Evolutionary conservation across 2,113 vertebrate species (phyloP), one percentile per base, ranked within the genome.

Genomic region (Athene cunicularia): DNA sequence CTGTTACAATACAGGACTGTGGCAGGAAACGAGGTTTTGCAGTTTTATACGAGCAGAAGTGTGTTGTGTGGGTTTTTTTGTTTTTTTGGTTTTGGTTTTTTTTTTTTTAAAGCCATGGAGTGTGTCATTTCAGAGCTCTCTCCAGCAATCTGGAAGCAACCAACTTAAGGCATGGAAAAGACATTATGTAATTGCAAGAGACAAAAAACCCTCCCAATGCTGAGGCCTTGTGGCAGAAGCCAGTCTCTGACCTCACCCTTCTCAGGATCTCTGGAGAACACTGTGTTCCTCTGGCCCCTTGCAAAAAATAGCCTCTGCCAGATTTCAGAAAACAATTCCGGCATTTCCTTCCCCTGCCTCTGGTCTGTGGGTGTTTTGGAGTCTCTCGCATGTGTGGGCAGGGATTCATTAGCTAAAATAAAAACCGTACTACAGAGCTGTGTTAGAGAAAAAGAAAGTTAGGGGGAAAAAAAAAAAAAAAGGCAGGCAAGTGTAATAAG

Each of bases 341-440:
- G 96, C 95, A 96, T 97, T 97, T 96, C 93, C 95, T 98, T 97
- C 95, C 95, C 91, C 91, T 96, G 96, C 95, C 91, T 95, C 93
- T 97, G 91, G 89, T 96, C 90, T 76, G 94, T 95, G 96, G 93
- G 96, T 97, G 95, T 97, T 97, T 97, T 97, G 96, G 96, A 96
- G 94, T 90, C 92, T 95, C 93, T 97, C 23, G 5, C 35, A 14
- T 96, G 93, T 96, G 94, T 96, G 93, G 96, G 96, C 92, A 96
- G 97, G 94, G 95, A 95, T 93, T 97, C 95, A 96, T 97, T 97
- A 97, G 97, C 96, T 95, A 97, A 94, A 96, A 97, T 94, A 96
- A 97, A 97, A 93, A 90, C 71, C 20, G 19, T 86, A 94, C 88
- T 92, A 93, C 90, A 79, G 88, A 92, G 86, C 83, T 80, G 81